phyloP scores from a whole-genome alignment of 1,140 invertebrate genomes.

The Linepithema humile region DNA sequence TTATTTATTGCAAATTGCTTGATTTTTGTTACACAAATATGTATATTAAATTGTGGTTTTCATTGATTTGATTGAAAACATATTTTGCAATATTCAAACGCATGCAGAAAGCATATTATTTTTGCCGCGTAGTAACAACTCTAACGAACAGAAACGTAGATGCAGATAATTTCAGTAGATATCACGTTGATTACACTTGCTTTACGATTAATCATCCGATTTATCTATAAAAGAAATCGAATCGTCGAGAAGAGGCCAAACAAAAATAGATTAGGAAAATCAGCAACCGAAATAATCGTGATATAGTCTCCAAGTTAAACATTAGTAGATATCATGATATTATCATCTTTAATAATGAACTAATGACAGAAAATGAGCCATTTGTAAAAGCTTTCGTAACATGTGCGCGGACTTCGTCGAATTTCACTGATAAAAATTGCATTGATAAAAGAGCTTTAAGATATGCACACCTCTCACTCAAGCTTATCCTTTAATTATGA shows the following conservation, averaged over 20 bases:
- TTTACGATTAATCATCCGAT: neutral
- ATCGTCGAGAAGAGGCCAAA: neutral
- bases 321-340: conserved; percentile 4
- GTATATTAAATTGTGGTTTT: neutral
- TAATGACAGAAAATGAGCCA: conserved; percentile 34
- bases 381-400: neutral
- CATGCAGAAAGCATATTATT: too few relatives aligned
- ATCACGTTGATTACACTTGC: neutral
- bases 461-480: conserved; percentile 27
- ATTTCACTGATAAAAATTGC: conserved; percentile 42
- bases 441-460: conserved; percentile 1
- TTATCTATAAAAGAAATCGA: conserved; percentile 16
- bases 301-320: neutral
- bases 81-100: neutral
- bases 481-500: conserved; percentile 70
- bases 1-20: neutral
- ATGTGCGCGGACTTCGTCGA: neutral
- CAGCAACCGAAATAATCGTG: neutral
- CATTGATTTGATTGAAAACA: too few relatives aligned
- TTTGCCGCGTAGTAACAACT: neutral
- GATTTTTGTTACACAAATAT: neutral
- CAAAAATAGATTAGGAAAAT: neutral
- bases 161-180: neutral
- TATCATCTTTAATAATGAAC: conserved; percentile 30
- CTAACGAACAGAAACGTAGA: neutral